Percentiles rank a stretch among this genome's conserved stretches.
Evolutionary conservation across 1,140 invertebrate species (phyloP).

Genomic region (Ephestia elutella): DNA sequence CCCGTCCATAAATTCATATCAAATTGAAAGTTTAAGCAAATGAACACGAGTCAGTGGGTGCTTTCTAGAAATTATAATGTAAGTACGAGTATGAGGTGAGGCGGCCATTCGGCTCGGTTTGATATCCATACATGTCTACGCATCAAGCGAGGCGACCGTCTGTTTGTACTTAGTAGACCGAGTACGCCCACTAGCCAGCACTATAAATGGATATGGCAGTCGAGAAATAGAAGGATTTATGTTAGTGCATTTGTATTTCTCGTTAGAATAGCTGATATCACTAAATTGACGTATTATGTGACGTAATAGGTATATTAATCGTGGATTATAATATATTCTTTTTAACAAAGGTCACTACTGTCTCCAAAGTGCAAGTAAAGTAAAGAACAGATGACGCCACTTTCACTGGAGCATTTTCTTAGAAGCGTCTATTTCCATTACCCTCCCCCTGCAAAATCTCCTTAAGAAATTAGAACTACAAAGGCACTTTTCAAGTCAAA

Average conservation of each 20-base stretch:
- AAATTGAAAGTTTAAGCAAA: slow-evolving; percentile 63
- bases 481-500: too few species aligned
- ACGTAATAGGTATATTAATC: too few species aligned
- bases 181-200: slow-evolving; percentile 31
- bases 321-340: too few species aligned
- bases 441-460: too few species aligned
- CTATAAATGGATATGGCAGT: slow-evolving; percentile 5
- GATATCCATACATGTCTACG: slow-evolving; percentile 24
- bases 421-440: too few species aligned
- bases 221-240: not conserved
- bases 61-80: slow-evolving; percentile 62
- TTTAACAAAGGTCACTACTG: not conserved
- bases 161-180: slow-evolving; percentile 46
- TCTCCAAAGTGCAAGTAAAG: too few species aligned
- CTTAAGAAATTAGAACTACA: too few species aligned
- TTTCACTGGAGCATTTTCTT: too few species aligned
- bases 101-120: slow-evolving; percentile 23
- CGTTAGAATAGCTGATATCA: too few species aligned
- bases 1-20: slow-evolving; percentile 46
- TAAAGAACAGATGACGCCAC: too few species aligned
- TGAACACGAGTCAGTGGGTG: slow-evolving; percentile 41
- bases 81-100: slow-evolving; percentile 12
- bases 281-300: too few species aligned
- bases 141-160: slow-evolving; percentile 24
- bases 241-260: too few species aligned